A percentile compares a stretch with the other conserved stretches of the same genome.
phyloP scores from a whole-genome alignment of 2,888 invertebrate genomes.

The Lasioglossum marginatum region DNA sequence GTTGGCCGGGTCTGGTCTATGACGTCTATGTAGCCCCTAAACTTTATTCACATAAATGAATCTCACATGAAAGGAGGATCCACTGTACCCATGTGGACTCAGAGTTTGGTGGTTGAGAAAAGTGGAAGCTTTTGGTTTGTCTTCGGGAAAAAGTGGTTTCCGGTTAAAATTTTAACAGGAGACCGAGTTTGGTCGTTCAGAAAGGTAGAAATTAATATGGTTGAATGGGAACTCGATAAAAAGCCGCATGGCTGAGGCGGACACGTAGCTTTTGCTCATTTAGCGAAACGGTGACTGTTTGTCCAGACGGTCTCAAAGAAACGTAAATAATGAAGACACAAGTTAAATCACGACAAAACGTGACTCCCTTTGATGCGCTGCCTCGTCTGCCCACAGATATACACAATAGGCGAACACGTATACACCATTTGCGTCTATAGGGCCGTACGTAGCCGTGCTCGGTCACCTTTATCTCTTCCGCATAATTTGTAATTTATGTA shows the following conservation, averaged over 20 bases:
- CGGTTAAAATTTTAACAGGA: background rate
- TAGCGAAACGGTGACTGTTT: constrained; percentile 1
- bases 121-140: background rate
- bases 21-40: background rate
- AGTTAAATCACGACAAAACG: constrained; percentile 59
- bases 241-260: background rate
- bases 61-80: background rate
- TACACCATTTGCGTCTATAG: constrained; percentile 8
- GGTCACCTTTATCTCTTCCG: constrained; percentile 78
- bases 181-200: background rate
- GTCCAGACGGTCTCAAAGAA: constrained; percentile 19
- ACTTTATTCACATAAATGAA: background rate
- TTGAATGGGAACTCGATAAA: background rate
- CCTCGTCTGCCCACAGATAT: background rate
- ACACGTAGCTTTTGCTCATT: constrained; percentile 27
- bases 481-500: constrained; percentile 78
- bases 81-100: background rate
- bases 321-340: constrained; percentile 73
- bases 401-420: constrained; percentile 13
- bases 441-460: constrained; percentile 39
- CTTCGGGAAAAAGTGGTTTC: background rate
- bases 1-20: too few relatives aligned
- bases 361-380: background rate
- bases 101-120: background rate
- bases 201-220: constrained; percentile 14